Evolutionary conservation across 2,113 vertebrate genomes (phyloP).

Genomic region (Toxostoma redivivum): DNA sequence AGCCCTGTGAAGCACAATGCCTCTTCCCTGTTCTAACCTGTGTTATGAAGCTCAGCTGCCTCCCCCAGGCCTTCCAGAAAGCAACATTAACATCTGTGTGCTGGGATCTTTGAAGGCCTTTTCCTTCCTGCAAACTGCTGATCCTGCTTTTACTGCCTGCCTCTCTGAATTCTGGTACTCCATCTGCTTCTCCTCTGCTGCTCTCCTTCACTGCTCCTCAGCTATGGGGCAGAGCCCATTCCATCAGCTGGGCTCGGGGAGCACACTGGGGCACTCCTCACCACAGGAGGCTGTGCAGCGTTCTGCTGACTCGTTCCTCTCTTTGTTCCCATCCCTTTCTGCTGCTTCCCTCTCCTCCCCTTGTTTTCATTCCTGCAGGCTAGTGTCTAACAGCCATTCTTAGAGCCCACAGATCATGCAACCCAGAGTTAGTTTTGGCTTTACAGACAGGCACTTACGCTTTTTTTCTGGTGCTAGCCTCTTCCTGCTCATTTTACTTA

Average conservation of each 20-base stretch:
- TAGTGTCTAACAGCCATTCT: background rate
- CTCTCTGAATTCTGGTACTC: background rate
- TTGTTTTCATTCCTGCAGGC: background rate
- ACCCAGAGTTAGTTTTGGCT: background rate
- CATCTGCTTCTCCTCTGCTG: background rate
- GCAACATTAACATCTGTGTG: background rate
- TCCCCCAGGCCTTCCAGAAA: background rate
- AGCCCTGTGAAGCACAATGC: background rate
- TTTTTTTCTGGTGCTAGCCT: background rate
- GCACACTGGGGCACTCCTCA: rapidly evolving
- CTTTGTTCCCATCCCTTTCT: background rate
- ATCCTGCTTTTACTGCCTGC: background rate
- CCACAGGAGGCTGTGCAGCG: background rate
- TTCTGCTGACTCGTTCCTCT: background rate
- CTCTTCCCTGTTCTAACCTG: background rate
- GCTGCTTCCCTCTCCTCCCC: background rate
- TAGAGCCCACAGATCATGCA: background rate
- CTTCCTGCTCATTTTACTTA: background rate
- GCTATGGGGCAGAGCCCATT: background rate
- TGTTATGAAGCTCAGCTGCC: background rate
- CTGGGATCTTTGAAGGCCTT: background rate
- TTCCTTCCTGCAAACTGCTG: background rate
- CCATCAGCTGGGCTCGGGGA: background rate
- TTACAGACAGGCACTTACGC: background rate
- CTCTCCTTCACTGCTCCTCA: background rate